phyloP scores from a whole-genome alignment of 2,888 invertebrate genomes.

The Agonopterix arenella region DNA sequence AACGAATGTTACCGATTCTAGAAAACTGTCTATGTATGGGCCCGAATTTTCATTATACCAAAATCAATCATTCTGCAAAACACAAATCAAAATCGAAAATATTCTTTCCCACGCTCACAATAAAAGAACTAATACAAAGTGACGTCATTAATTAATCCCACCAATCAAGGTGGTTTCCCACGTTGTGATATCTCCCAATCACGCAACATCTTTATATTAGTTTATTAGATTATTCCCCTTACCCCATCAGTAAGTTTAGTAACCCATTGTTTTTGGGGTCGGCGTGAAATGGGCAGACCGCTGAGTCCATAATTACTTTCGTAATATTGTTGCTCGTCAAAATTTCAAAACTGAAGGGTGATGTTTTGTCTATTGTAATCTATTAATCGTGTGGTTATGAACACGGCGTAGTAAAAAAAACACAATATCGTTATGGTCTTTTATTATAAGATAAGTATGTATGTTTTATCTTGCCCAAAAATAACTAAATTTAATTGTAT shows the following conservation, averaged over 20 bases:
- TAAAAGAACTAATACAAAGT: constrained; percentile 29
- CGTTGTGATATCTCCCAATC: constrained; percentile 70
- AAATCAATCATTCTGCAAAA: not conserved
- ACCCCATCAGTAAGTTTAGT: constrained; percentile 21
- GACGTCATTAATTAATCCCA: constrained; percentile 61
- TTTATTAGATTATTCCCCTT: constrained; percentile 56
- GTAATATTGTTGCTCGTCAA: constrained; percentile 34
- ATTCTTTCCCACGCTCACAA: constrained; percentile 54
- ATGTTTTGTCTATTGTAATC: constrained; percentile 3
- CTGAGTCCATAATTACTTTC: constrained; percentile 42
- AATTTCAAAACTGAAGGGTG: constrained; percentile 16
- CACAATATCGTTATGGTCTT: no score
- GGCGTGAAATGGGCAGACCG: constrained; percentile 64
- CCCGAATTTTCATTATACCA: no score
- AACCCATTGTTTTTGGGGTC: constrained; percentile 68
- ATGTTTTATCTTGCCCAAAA: no score
- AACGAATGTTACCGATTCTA: no score
- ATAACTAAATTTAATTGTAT: no score
- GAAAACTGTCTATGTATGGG: no score
- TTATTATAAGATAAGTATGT: no score
- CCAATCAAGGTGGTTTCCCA: constrained; percentile 72
- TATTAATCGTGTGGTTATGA: no score
- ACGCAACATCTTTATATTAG: constrained; percentile 73
- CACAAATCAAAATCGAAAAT: constrained; percentile 12
- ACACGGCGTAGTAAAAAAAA: no score